Percentiles rank a stretch among this genome's conserved stretches.
Evolutionary conservation across 1,140 invertebrate genomes (phyloP).

Genomic region (Galleria mellonella): DNA sequence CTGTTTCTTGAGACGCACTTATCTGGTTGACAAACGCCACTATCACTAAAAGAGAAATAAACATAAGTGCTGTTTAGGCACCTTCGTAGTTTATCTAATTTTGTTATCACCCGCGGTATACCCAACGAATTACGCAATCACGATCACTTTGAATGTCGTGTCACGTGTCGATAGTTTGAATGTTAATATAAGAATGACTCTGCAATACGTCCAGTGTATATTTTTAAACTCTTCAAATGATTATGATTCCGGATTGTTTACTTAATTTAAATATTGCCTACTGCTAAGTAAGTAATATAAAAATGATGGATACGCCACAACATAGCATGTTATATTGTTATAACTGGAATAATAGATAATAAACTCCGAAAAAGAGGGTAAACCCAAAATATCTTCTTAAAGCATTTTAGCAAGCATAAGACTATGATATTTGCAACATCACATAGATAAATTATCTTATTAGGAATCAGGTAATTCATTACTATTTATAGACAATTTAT

Average conservation of each 20-base stretch:
- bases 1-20: background rate
- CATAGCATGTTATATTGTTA: no score
- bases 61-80: background rate
- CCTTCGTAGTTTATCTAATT: background rate
- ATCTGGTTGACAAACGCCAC: background rate
- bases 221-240: background rate
- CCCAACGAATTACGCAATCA: background rate
- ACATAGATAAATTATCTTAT: no score
- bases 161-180: background rate
- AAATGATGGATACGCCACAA: no score
- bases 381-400: no score
- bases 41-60: constrained; percentile 4
- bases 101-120: constrained; percentile 2
- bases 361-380: no score
- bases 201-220: background rate
- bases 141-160: background rate
- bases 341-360: no score
- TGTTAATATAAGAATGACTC: background rate
- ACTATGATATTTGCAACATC: background rate
- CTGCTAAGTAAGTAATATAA: no score
- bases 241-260: no score
- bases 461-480: no score
- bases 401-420: no score
- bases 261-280: no score
- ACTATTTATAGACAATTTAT: no score